Evolutionary conservation across 2,113 vertebrate species (phyloP).

Genomic region (Channa argus): DNA sequence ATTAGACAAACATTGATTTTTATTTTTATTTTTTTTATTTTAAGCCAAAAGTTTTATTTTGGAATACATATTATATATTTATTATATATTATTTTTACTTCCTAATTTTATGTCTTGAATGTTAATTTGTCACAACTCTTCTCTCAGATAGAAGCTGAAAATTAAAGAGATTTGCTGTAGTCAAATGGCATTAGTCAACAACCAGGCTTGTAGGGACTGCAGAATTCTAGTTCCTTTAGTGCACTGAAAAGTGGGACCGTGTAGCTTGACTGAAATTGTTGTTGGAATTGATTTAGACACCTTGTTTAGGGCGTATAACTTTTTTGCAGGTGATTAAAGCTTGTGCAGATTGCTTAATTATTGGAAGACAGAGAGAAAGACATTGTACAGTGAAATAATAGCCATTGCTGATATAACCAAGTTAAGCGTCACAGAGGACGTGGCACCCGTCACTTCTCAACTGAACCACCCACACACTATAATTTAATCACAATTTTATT

Average conservation of each 20-base stretch:
- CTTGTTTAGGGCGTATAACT: neutral
- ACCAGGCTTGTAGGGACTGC: neutral
- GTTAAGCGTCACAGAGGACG: conserved; percentile 31
- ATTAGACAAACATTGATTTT: too few species aligned
- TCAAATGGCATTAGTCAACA: too few species aligned
- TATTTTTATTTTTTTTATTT: too few species aligned
- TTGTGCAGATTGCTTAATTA: neutral
- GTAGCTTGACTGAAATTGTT: neutral
- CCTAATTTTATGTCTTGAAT: too few species aligned
- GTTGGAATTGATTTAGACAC: neutral
- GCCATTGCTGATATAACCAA: neutral
- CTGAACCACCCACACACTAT: conserved; percentile 54
- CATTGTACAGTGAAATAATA: neutral
- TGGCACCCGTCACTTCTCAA: conserved; percentile 12
- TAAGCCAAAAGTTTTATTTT: too few species aligned
- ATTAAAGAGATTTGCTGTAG: too few species aligned
- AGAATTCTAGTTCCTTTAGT: neutral
- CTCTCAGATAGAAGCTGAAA: too few species aligned
- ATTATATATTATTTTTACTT: too few species aligned
- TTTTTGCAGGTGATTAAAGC: neutral
- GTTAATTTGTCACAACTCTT: too few species aligned
- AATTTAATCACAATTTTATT: conserved; percentile 62
- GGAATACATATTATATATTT: too few species aligned
- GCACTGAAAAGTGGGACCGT: neutral
- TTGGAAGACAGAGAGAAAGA: neutral